A percentile compares a stretch with the other conserved stretches of the same genome.
Conservation (phyloP, 53 echinoderm and acorn worm species). For the Antedon mediterranea region DNA sequence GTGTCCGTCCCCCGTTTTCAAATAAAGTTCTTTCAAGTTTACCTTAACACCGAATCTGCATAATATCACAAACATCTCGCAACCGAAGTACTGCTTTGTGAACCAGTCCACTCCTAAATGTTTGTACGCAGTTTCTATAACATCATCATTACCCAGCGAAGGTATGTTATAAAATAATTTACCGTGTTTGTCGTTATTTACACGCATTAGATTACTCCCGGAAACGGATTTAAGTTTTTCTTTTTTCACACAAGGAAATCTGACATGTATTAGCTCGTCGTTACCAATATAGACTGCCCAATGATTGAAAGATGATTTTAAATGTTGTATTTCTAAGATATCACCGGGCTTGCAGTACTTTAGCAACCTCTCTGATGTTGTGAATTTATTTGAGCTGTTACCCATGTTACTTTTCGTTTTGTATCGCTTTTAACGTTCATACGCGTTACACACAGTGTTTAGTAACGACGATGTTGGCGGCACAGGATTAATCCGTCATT, state of each 20-base stretch:
- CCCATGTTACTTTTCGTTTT: constrained; percentile 48
- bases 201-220: constrained; percentile 35
- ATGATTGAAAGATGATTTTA: constrained; percentile 78
- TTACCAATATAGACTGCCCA: constrained; percentile 95
- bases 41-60: constrained; percentile 91
- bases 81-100: constrained; percentile 84
- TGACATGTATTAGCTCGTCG: constrained; percentile 76
- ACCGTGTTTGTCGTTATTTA: constrained; percentile 73
- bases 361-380: constrained; percentile 43
- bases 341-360: constrained; percentile 57
- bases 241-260: constrained; percentile 67
- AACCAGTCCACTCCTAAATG: constrained; percentile 93
- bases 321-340: constrained; percentile 63
- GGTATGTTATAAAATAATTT: constrained; percentile 35
- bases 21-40: constrained; percentile 64
- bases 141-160: constrained; percentile 38
- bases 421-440: too few species aligned
- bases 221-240: constrained; percentile 56
- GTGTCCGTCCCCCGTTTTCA: constrained; percentile 7
- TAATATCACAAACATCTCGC: constrained; percentile 84
- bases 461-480: too few species aligned
- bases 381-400: constrained; percentile 51
- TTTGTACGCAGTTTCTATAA: constrained; percentile 60
- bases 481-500: too few species aligned
- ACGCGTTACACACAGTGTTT: too few species aligned